Conservation (phyloP, 2,797 vertebrate genomes). For the Petrocephalus schoutedeni region DNA sequence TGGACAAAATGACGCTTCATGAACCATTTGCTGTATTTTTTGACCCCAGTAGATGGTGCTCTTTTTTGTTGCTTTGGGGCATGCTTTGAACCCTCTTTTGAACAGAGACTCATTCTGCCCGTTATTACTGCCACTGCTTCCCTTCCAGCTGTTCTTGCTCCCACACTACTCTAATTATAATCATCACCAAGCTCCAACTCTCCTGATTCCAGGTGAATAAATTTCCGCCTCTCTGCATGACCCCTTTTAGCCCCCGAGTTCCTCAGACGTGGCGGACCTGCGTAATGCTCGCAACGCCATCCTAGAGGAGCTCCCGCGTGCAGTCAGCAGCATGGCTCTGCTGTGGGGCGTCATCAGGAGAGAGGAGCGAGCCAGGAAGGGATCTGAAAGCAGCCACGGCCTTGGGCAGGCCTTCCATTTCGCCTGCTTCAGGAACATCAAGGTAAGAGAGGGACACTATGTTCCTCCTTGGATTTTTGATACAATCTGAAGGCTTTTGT, state of each 20-base stretch:
- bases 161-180: background rate
- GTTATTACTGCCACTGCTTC: too few species aligned
- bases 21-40: too few species aligned
- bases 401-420: constrained; percentile 75
- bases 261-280: constrained; percentile 68
- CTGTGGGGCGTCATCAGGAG: constrained; percentile 80
- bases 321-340: constrained; percentile 79
- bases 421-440: constrained; percentile 88
- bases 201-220: background rate
- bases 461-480: background rate
- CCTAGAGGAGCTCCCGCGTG: constrained; percentile 80
- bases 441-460: constrained; percentile 58
- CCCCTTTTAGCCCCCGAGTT: constrained; percentile 41
- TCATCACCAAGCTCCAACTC: background rate
- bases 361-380: constrained; percentile 72
- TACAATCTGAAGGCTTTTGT: background rate
- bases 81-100: too few species aligned
- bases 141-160: background rate
- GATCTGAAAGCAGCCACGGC: constrained; percentile 64
- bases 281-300: constrained; percentile 85
- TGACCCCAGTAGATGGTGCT: too few species aligned
- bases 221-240: background rate
- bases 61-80: too few species aligned
- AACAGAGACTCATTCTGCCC: too few species aligned
- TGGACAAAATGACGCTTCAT: too few species aligned